Conservation (phyloP, 2,888 invertebrate genomes). For the Cheilosia variabilis region DNA sequence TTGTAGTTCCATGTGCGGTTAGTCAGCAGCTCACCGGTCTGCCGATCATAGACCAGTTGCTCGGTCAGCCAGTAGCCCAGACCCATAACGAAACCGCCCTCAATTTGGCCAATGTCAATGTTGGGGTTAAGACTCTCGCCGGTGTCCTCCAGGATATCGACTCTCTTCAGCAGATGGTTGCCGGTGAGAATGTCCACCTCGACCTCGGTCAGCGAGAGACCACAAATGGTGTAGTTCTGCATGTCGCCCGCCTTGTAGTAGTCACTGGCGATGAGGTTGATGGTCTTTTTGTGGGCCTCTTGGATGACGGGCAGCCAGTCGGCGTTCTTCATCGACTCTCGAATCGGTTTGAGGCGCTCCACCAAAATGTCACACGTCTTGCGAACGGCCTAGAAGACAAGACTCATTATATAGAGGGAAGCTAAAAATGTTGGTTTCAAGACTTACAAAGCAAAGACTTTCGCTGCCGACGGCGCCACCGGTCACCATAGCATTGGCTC, state of each 20-base stretch:
- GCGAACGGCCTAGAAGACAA: constrained; percentile 84
- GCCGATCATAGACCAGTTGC: constrained; percentile 86
- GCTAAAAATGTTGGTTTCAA: not conserved
- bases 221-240: constrained; percentile 87
- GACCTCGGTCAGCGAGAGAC: constrained; percentile 87
- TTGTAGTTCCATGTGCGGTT: constrained; percentile 93
- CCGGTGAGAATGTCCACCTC: constrained; percentile 93
- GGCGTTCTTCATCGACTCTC: constrained; percentile 84
- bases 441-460: constrained; percentile 85
- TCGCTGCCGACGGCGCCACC: constrained; percentile 91
- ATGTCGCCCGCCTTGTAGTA: constrained; percentile 85
- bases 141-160: constrained; percentile 90
- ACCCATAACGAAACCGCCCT: constrained; percentile 92
- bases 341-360: constrained; percentile 86
- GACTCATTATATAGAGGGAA: not conserved
- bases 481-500: constrained; percentile 88
- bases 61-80: constrained; percentile 91
- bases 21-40: constrained; percentile 88
- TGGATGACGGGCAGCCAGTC: constrained; percentile 86
- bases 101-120: constrained; percentile 91
- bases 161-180: constrained; percentile 88
- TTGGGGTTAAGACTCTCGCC: constrained; percentile 89
- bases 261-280: constrained; percentile 87
- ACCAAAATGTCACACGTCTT: constrained; percentile 87
- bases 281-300: constrained; percentile 84